Base-by-base conservation (phyloP, 2,113 vertebrate genomes). In the Dasyornis broadbenti region DNA sequence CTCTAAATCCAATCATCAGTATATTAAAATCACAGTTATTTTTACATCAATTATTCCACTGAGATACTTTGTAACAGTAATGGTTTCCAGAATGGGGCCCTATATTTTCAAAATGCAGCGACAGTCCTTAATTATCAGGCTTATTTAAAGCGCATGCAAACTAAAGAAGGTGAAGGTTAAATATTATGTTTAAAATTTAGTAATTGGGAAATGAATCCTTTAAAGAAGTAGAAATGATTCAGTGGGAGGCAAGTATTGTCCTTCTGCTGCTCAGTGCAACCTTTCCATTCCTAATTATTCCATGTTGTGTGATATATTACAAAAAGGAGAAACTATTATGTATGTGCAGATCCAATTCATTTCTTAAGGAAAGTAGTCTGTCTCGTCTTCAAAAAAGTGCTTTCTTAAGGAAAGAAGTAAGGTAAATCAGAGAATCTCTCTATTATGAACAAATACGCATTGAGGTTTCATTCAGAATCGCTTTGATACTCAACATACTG, bases 181-280 rank as follows among this genome's bases (percentile, higher is more conserved):
- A 91, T 95, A 93, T 68, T 53, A 57, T 57, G 31, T 77, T 90
- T 76, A 76, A 96, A 94, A 93, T 82, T 81, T 63, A 78, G n/a
- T 93, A 92, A 95, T 79, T 1, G 11, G 44, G 60, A 90, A 95
- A 90, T 77, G 3, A 77, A 83, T 82, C 68, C 86, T 92, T 94
- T 86, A 68, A 94, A 94, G 73, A 90, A 59, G 88, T 22, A 82
- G 76, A 94, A 89, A 77, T 52, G 3, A 70, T 92, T 86, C 33
- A 11, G 40, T 89, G 59, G 73, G 82, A 96, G 52, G 92, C 30
- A 93, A 71, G n/a, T 28, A 50, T 61, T 64, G 39, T 73, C 78
- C 45, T 87, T 60, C 72, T 82, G 70, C 37, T 92, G 37, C 52
- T 94, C 60, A 24, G 49, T 31, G 56, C 56, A 90, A 79, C 33